These are phyloP conservation scores for Melanostigma gelatinosum DNA, from an alignment of 2,113 vertebrate genomes.

Conservation along the genomic window DNA sequence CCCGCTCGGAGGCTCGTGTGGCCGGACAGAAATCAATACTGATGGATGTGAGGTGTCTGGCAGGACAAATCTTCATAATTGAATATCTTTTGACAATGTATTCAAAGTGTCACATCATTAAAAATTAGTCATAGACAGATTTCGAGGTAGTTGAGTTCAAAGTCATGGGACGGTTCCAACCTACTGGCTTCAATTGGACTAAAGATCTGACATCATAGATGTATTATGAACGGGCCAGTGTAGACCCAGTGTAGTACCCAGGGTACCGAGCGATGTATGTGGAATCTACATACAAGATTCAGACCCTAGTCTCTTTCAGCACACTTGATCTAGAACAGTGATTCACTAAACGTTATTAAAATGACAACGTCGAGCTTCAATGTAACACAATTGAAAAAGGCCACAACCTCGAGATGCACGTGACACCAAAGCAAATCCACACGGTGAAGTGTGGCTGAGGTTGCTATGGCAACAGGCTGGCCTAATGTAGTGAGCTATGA, in stretches of 20 bases:
- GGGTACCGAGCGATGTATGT: too few species aligned
- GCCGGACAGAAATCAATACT: constrained; percentile 47
- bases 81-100: neutral
- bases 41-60: constrained; percentile 15
- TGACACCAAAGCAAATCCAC: neutral
- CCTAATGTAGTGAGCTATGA: neutral
- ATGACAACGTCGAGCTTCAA: neutral
- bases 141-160: neutral
- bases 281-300: neutral
- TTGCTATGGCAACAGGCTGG: neutral
- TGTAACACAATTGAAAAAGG: neutral
- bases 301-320: neutral
- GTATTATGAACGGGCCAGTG: neutral
- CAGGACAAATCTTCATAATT: constrained; percentile 18
- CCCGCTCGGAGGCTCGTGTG: neutral
- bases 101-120: neutral
- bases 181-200: neutral
- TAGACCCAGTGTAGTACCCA: neutral
- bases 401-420: neutral
- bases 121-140: neutral
- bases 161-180: neutral
- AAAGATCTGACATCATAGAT: neutral
- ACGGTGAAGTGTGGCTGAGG: neutral
- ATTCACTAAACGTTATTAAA: neutral
- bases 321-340: neutral